Conservation (phyloP, 2,113 vertebrate species). For the Festucalex cinctus region DNA sequence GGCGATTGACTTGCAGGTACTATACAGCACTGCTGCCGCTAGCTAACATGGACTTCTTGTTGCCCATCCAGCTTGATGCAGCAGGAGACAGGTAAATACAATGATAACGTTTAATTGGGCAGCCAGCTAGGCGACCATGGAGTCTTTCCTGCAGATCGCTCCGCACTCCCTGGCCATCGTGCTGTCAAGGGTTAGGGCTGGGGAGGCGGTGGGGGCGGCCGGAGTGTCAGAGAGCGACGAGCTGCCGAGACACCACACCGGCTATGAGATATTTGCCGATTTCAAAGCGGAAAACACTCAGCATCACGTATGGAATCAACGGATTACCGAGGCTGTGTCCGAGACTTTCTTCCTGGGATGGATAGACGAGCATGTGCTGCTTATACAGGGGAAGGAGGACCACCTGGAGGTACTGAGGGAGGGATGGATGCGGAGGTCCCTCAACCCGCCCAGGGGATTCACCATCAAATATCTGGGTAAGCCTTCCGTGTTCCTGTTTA, state of each 20-base stretch:
- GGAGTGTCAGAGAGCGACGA: conserved; percentile 72
- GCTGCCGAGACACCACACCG: conserved; percentile 84
- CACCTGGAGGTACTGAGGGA: conserved; percentile 91
- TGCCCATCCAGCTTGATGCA: background rate
- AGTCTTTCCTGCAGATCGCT: conserved; percentile 88
- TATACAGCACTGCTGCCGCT: conserved; percentile 8
- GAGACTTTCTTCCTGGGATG: conserved; percentile 96
- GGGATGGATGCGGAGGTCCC: conserved; percentile 88
- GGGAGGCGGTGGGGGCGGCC: conserved; percentile 46
- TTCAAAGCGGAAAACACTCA: conserved; percentile 94
- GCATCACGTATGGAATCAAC: conserved; percentile 88
- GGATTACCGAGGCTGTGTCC: conserved; percentile 85
- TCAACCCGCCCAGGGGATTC: conserved; percentile 89
- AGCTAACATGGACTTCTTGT: conserved; percentile 24
- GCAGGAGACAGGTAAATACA: conserved; percentile 7
- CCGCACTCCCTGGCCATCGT: conserved; percentile 94
- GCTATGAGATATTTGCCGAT: conserved; percentile 95
- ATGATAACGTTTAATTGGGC: conserved; percentile 25
- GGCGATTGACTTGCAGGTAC: background rate
- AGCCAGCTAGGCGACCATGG: conserved; percentile 67
- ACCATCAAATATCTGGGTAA: conserved; percentile 92
- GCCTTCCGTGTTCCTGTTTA: conserved; percentile 21
- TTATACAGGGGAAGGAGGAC: conserved; percentile 93
- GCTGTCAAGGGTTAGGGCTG: conserved; percentile 71
- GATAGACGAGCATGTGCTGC: conserved; percentile 94